Evolutionary conservation across 2,888 invertebrate genomes (phyloP).

Genomic region (Polymixis lichenea): DNA sequence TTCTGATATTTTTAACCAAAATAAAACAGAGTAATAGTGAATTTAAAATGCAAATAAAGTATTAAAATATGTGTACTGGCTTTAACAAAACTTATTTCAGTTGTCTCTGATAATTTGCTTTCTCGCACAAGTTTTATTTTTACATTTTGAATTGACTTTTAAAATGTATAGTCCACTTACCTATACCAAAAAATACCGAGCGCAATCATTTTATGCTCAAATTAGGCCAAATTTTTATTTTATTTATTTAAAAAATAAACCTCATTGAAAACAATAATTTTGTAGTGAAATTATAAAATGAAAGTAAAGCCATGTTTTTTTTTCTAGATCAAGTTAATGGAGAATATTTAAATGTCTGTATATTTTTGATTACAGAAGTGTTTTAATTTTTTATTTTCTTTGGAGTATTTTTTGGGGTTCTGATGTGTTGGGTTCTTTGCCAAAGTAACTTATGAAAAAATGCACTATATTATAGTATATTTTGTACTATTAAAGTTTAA

Average conservation of each 20-base stretch:
- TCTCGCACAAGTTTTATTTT: constrained; percentile 9
- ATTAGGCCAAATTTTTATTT: constrained; percentile 75
- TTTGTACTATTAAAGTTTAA: background rate
- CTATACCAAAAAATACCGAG: constrained; percentile 58
- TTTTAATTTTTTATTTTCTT: constrained; percentile 65
- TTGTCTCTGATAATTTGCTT: background rate
- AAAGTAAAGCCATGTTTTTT: constrained; percentile 56
- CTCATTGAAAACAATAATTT: constrained; percentile 52
- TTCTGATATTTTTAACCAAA: background rate
- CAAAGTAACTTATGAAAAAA: too few relatives aligned
- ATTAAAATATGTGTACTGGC: background rate
- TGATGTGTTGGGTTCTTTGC: constrained; percentile 40
- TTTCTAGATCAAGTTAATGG: constrained; percentile 58
- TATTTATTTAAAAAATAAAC: constrained; percentile 66
- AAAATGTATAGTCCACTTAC: constrained; percentile 42
- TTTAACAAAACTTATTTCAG: background rate
- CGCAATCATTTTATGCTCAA: constrained; percentile 75
- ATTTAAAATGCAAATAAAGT: background rate
- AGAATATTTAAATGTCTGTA: constrained; percentile 79
- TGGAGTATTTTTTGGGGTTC: constrained; percentile 58
- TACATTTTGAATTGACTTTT: background rate
- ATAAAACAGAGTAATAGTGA: background rate
- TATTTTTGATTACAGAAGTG: constrained; percentile 85
- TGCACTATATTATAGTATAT: background rate
- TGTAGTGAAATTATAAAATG: constrained; percentile 64